Percentiles rank a stretch among this genome's conserved stretches.
These are phyloP conservation scores for Brachionichthys hirsutus DNA, from an alignment of 2,113 vertebrate genomes.

Conservation along the genomic window DNA sequence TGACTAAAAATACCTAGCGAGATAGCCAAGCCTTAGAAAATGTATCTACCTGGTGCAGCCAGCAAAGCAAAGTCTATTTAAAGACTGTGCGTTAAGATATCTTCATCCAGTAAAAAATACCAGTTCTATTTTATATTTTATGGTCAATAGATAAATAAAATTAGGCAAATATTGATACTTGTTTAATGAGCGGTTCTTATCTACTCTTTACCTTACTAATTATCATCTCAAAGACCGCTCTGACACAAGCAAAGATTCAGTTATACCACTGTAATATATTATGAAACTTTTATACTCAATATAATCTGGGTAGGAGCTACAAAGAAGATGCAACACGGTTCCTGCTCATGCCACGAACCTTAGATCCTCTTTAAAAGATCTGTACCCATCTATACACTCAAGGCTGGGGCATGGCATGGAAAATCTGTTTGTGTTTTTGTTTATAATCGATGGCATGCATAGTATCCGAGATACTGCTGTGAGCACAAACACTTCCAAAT, in stretches of 20 bases:
- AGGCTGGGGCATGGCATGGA: slow-evolving; percentile 18
- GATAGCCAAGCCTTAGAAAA: slow-evolving; percentile 56
- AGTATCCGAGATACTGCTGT: slow-evolving; percentile 19
- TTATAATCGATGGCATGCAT: slow-evolving; percentile 18
- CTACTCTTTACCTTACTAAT: too few species aligned
- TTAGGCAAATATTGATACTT: neutral
- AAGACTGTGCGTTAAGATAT: too few species aligned
- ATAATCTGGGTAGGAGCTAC: neutral
- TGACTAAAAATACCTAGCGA: slow-evolving; percentile 56
- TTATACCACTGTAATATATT: too few species aligned
- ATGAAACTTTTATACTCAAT: too few species aligned
- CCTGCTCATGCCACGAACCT: slow-evolving; percentile 13
- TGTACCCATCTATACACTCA: slow-evolving; percentile 4
- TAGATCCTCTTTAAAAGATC: slow-evolving; percentile 29
- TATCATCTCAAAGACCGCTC: too few species aligned
- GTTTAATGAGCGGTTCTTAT: neutral
- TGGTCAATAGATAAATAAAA: neutral
- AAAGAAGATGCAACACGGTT: slow-evolving; percentile 12
- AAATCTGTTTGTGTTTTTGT: slow-evolving; percentile 29
- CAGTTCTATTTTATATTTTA: neutral
- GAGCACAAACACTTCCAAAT: slow-evolving; percentile 14
- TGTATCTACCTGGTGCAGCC: slow-evolving; percentile 41
- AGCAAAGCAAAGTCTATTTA: slow-evolving; percentile 30
- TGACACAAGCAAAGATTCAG: too few species aligned
- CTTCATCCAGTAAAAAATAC: too few species aligned